These are phyloP conservation scores for Pyrrhosoma nymphula DNA, from an alignment of 2,888 invertebrate species.

Conservation along the genomic window DNA sequence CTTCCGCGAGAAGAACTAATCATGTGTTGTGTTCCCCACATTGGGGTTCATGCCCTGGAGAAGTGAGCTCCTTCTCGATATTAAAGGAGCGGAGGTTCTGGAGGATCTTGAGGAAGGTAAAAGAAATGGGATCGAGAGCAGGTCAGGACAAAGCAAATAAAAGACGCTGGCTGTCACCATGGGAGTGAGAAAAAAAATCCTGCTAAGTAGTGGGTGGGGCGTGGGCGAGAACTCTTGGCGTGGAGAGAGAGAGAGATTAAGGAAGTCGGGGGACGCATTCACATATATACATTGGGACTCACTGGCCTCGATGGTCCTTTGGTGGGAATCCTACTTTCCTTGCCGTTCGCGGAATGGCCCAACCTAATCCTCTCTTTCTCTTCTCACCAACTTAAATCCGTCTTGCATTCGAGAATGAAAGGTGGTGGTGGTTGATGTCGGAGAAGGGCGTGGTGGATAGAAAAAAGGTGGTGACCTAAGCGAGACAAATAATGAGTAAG, in stretches of 20 bases:
- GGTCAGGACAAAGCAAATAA: not conserved
- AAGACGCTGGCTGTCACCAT: not conserved
- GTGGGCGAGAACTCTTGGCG: not conserved
- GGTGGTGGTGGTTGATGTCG: not conserved
- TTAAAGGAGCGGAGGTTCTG: not conserved
- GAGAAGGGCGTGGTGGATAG: not conserved
- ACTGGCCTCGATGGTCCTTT: not conserved
- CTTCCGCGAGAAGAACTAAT: too few relatives aligned
- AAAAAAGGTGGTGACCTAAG: not conserved
- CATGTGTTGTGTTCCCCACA: too few relatives aligned
- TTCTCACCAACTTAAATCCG: not conserved
- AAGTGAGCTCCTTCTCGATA: too few relatives aligned
- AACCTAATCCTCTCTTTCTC: not conserved
- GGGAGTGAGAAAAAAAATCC: not conserved
- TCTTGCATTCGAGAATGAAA: not conserved
- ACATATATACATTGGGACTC: not conserved
- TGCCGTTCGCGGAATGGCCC: not conserved
- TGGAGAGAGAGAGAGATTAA: not conserved
- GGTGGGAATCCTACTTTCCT: not conserved
- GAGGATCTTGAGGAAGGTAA: not conserved
- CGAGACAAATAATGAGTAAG: not conserved
- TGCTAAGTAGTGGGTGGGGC: conserved; percentile 50
- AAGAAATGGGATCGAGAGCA: not conserved
- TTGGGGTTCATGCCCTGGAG: too few relatives aligned
- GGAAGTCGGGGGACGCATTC: not conserved